These are phyloP conservation scores for Coelopa frigida DNA, from an alignment of 1,140 invertebrate genomes.

Conservation along the genomic window DNA sequence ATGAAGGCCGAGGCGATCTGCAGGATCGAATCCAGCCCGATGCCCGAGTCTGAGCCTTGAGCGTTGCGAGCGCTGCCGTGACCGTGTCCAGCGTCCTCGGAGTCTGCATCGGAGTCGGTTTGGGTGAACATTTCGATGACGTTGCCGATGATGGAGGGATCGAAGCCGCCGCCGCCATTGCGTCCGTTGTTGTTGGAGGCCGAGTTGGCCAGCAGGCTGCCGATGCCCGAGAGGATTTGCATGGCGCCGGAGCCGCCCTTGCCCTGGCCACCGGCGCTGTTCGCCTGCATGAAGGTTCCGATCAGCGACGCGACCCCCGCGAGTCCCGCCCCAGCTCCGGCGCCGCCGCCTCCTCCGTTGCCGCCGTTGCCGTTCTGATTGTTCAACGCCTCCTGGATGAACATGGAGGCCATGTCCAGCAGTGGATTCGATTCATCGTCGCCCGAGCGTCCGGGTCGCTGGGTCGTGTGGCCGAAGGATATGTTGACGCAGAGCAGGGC, in stretches of 20 bases:
- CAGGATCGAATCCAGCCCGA: slow-evolving; percentile 51
- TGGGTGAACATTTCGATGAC: slow-evolving; percentile 46
- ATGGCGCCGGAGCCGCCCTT: slow-evolving; percentile 25
- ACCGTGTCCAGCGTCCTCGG: slow-evolving; percentile 13
- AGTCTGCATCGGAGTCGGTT: slow-evolving; percentile 27
- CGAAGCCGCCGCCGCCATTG: slow-evolving; percentile 32
- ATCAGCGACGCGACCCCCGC: slow-evolving; percentile 45
- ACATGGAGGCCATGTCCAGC: slow-evolving; percentile 50
- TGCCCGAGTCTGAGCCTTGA: slow-evolving; percentile 21
- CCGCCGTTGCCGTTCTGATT: slow-evolving; percentile 45
- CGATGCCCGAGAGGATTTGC: slow-evolving; percentile 45
- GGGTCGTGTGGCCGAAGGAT: slow-evolving; percentile 19
- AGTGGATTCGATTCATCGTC: slow-evolving; percentile 50
- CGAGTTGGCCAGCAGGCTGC: slow-evolving; percentile 34
- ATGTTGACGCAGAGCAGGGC: slow-evolving; percentile 35
- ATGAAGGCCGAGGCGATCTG: slow-evolving; percentile 56
- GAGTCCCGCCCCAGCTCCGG: slow-evolving; percentile 41
- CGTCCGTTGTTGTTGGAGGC: slow-evolving; percentile 19
- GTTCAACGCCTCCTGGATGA: slow-evolving; percentile 49
- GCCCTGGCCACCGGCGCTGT: slow-evolving; percentile 28
- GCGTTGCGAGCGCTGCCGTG: slow-evolving; percentile 12
- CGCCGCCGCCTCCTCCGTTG: slow-evolving; percentile 37
- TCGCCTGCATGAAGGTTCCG: slow-evolving; percentile 53
- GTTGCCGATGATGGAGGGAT: slow-evolving; percentile 46
- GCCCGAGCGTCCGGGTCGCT: slow-evolving; percentile 23